These are phyloP conservation scores for Sycobia sp. DNA, from an alignment of 1,140 invertebrate species.

Conservation along the genomic window DNA sequence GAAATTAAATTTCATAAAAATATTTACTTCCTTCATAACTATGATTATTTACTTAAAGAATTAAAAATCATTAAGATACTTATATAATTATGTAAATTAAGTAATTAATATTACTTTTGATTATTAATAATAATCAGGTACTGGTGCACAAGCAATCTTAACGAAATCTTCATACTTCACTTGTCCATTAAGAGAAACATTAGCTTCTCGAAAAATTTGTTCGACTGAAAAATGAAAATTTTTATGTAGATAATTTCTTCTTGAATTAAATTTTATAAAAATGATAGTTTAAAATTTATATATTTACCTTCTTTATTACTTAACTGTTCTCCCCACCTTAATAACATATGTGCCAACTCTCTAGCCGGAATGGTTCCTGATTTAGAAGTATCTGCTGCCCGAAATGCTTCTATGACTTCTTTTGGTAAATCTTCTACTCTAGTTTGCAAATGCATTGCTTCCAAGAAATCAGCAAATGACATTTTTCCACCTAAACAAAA, in stretches of 20 bases:
- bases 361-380: slow-evolving; percentile 79
- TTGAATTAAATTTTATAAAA: slow-evolving; percentile 28
- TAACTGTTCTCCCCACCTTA: slow-evolving; percentile 90
- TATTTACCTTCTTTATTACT: slow-evolving; percentile 82
- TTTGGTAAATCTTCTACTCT: slow-evolving; percentile 84
- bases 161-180: slow-evolving; percentile 93
- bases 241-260: slow-evolving; percentile 19
- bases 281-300: slow-evolving; percentile 12
- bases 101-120: no score
- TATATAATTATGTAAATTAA: no score
- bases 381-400: slow-evolving; percentile 77
- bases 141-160: slow-evolving; percentile 90
- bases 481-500: slow-evolving; percentile 78
- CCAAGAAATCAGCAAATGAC: slow-evolving; percentile 93
- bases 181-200: slow-evolving; percentile 79
- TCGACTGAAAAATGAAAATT: slow-evolving; percentile 72
- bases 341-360: slow-evolving; percentile 85
- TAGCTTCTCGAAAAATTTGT: slow-evolving; percentile 90
- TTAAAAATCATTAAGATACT: no score
- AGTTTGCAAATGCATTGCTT: slow-evolving; percentile 92
- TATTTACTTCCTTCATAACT: no score
- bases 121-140: slow-evolving; percentile 94
- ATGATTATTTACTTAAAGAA: no score
- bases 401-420: slow-evolving; percentile 88
- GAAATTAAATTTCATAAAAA: no score